These are phyloP conservation scores for Actinemys pallida DNA, from an alignment of 2,113 vertebrate species.

Conservation along the genomic window DNA sequence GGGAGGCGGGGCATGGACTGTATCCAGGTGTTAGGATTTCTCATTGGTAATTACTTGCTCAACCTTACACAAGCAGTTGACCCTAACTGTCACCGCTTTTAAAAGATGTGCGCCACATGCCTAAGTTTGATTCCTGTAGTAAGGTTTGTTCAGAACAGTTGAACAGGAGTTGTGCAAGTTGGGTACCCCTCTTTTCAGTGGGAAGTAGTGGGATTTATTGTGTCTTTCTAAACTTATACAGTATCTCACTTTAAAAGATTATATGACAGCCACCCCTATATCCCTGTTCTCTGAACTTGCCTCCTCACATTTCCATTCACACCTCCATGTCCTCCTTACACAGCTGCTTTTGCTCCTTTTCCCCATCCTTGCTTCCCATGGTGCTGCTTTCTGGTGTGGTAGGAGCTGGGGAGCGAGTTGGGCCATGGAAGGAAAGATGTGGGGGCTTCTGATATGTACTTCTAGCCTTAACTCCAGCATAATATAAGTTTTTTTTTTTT, in stretches of 20 bases:
- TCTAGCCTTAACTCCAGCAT: neutral
- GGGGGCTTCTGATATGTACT: neutral
- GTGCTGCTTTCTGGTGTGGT: neutral
- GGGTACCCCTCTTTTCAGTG: neutral
- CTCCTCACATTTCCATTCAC: neutral
- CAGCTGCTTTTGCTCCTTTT: neutral
- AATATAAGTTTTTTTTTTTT: neutral
- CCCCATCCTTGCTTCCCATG: accelerated
- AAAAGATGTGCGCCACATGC: neutral
- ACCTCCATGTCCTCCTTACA: neutral
- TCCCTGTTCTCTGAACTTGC: neutral
- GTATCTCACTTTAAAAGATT: neutral
- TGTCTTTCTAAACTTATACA: neutral
- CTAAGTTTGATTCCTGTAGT: neutral
- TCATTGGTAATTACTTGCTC: neutral
- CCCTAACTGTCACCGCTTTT: neutral
- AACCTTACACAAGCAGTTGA: neutral
- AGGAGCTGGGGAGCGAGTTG: neutral
- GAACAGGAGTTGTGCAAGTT: neutral
- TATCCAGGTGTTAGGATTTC: neutral
- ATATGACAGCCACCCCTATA: accelerated
- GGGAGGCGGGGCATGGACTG: neutral
- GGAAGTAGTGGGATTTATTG: neutral
- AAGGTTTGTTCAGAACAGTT: neutral
- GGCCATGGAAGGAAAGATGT: neutral